Base-by-base conservation (phyloP, 2,113 vertebrate genomes). In the Tenebrosternarchus preto region DNA sequence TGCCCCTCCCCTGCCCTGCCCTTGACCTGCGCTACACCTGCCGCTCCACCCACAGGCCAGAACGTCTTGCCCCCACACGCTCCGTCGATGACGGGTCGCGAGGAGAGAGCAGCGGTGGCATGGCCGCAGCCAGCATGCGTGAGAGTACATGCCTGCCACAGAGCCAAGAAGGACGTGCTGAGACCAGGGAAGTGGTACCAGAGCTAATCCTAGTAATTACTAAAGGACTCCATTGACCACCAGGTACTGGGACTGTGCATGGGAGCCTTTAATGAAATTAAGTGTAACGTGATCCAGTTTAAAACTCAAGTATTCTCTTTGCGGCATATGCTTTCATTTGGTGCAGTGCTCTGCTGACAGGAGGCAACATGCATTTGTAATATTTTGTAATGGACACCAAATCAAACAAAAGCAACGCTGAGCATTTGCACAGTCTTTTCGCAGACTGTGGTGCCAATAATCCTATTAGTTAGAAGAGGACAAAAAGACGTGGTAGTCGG, bases 1-100 rank as follows among this genome's bases (percentile, higher is more conserved):
- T 80, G 59, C 53, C 64, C 70, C 72, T 46, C 67, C 69, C 57
- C 56, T 50, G 11, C 75, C 59, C 60, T 59, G 17, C 39, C 82
- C 80, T 86, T 86, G 85, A 87, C 85, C 85, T 82, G 63, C 72
- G 17, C 66, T 46, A 61, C 46, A 84, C 73, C 84, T 82, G 81
- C 79, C 29, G 64, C 75, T 71, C 43, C 19, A 67, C 60, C 79
- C 11, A 20, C 66, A 43, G 67, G 61, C 64, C 73, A 64, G 66
- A 36, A 60, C 27, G 24, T 63, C 64, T 71, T 64, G 22, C 4
- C 68, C 25, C 74, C 24, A 75, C 59, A 5, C 68, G 69, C 53
- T 29, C 8, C 33, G 66, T 7, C 1, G 36, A 11, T 60, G 24
- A 68, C 20, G 4, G 20, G n/a, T n/a, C 33, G 29, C 39, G 53